Conservation (phyloP, 2,888 invertebrate genomes). For the Craniophora ligustri region DNA sequence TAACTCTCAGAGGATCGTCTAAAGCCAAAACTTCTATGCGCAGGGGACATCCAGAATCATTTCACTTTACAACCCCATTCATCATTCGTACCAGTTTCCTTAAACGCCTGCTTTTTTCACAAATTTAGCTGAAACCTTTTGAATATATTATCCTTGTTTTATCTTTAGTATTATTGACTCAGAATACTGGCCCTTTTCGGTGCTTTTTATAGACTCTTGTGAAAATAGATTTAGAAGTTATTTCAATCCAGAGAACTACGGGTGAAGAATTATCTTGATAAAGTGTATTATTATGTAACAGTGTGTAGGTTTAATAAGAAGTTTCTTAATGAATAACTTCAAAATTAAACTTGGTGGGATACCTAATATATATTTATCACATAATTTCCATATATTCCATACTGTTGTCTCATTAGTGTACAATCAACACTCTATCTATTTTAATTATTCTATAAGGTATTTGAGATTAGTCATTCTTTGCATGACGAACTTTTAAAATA, state of each 20-base stretch:
- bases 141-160: conserved; percentile 46
- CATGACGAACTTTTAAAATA: no score
- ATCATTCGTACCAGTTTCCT: conserved; percentile 59
- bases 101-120: conserved; percentile 43
- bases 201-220: background rate
- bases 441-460: no score
- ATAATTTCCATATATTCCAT: no score
- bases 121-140: conserved; percentile 28
- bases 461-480: no score
- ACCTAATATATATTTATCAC: no score
- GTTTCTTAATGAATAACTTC: no score
- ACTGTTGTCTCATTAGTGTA: no score
- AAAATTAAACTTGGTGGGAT: no score
- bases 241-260: conserved; percentile 5
- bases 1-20: conserved; percentile 65
- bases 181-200: conserved; percentile 6
- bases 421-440: no score
- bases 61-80: conserved; percentile 68
- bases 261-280: no score
- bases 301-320: no score
- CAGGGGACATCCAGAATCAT: conserved; percentile 69
- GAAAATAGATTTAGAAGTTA: background rate
- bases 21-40: conserved; percentile 70
- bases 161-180: conserved; percentile 35
- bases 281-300: no score